Evolutionary conservation across 1,140 invertebrate genomes (phyloP), one percentile per base, ranked within the genome.

Genomic region (Halesus radiatus): DNA sequence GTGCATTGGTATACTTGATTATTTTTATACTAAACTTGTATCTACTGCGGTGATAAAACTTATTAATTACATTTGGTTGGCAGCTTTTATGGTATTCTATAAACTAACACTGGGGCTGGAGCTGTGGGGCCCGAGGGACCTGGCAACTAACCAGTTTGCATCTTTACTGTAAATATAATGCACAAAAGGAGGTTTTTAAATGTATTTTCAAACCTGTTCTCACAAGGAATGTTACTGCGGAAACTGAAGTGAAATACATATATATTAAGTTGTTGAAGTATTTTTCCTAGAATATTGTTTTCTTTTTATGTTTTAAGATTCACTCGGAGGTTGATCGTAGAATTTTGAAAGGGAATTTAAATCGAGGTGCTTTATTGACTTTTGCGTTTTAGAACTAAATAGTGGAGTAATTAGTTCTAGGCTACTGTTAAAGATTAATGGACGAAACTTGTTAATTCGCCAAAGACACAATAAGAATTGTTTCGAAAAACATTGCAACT

Each of bases 251-350:
- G 56, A 60, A 60, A 60, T 60, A 22, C 23, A 22, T 60, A 22
- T 18, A n/a, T 54, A 10, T 20, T 58, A 32, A 66, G 62, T 45
- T 45, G 37, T 45, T 66, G 10, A 26, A 16, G 26, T 66, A 26
- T 10, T 66, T 66, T 66, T 66, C 29, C 23, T 66, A 32, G 62
- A 66, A 66, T 26, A 64, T 66, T 15, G 29, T 15, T 66, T 66
- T 60, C 56, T 66, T 22, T 37, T 66, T 66, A 66, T 66, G 29
- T 7, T 70, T 3, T 70, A 70, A 70, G n/a, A 50, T 52, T 66
- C 26, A 26, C 10, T 66, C 37, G 66, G n/a, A 50, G 66, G 66
- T 70, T 7, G n/a, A 23, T 22, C 16, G 10, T 45, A n/a, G 22
- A 32, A 8, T 66, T 66, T 22, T 66, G 23, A n/a, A 66, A 66